Evolutionary conservation across 2,113 vertebrate species (phyloP).

Genomic region (Anguilla japonica): DNA sequence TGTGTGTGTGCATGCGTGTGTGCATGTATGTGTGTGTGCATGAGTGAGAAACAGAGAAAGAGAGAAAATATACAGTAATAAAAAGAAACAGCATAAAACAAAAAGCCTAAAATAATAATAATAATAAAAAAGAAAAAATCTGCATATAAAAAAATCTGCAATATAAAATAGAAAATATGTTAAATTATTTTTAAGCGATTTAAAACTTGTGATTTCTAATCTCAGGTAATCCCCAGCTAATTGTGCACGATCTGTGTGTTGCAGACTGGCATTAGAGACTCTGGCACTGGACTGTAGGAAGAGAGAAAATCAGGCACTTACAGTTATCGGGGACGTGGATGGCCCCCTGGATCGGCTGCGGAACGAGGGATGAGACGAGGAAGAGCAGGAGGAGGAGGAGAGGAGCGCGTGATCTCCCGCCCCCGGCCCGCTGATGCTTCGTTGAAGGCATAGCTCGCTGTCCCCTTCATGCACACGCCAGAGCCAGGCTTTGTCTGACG

Average conservation of each 20-base stretch:
- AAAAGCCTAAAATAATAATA: too few species aligned
- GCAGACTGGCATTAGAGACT: too few species aligned
- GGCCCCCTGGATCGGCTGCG: conserved; percentile 42
- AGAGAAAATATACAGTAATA: too few species aligned
- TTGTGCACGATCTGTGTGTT: too few species aligned
- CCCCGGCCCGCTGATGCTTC: conserved; percentile 50
- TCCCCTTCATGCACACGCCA: conserved; percentile 52
- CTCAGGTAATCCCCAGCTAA: too few species aligned
- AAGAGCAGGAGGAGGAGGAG: conserved; percentile 46
- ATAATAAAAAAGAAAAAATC: too few species aligned
- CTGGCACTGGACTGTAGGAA: too few species aligned
- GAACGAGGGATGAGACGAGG: conserved; percentile 43
- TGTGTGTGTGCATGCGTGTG: conserved; percentile 2
- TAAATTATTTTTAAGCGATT: too few species aligned
- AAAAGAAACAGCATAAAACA: too few species aligned
- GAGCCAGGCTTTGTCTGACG: conserved; percentile 36
- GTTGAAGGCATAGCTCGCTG: conserved; percentile 66
- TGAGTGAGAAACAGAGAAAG: not conserved
- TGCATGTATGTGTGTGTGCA: conserved; percentile 14
- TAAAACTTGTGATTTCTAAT: too few species aligned
- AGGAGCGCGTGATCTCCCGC: conserved; percentile 40
- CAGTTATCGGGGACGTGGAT: conserved; percentile 61
- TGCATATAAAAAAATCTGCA: too few species aligned
- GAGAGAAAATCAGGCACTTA: conserved; percentile 52
- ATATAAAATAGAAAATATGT: too few species aligned